Conservation (phyloP, 2,888 invertebrate genomes). For the Eudemis profundana region DNA sequence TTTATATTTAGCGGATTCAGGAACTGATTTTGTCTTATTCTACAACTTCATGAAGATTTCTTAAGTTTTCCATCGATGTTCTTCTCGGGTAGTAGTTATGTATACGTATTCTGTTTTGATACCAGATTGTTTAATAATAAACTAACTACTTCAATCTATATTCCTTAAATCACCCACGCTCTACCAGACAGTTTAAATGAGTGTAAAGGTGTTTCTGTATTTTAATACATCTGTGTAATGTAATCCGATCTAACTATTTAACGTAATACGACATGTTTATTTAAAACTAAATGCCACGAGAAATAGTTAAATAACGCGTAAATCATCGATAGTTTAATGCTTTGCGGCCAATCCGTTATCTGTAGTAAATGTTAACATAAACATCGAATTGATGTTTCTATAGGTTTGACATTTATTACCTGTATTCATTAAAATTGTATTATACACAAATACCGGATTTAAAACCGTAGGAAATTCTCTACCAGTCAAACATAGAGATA, state of each 20-base stretch:
- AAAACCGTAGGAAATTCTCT: too few relatives aligned
- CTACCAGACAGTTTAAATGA: not conserved
- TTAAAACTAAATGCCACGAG: slow-evolving; percentile 13
- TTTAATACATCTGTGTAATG: slow-evolving; percentile 2
- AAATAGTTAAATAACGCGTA: slow-evolving; percentile 7
- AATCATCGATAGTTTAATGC: not conserved
- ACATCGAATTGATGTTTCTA: not conserved
- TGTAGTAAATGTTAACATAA: not conserved
- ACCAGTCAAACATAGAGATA: too few relatives aligned
- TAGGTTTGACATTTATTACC: not conserved
- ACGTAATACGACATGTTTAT: slow-evolving; percentile 30
- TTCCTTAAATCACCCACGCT: too few relatives aligned
- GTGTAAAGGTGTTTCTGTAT: not conserved
- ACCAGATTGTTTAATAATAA: too few relatives aligned
- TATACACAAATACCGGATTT: too few relatives aligned
- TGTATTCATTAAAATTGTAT: too few relatives aligned
- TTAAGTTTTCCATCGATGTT: too few relatives aligned
- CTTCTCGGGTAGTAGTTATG: too few relatives aligned
- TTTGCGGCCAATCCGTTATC: not conserved
- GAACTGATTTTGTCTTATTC: not conserved
- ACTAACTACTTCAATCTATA: too few relatives aligned
- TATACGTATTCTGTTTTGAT: too few relatives aligned
- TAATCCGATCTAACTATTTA: slow-evolving; percentile 18
- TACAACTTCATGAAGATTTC: too few relatives aligned
- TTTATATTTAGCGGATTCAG: not conserved